Percentiles rank a stretch among this genome's conserved stretches.
Evolutionary conservation across 2,888 invertebrate genomes (phyloP).

Genomic region (Trichogramma dendrolimi): DNA sequence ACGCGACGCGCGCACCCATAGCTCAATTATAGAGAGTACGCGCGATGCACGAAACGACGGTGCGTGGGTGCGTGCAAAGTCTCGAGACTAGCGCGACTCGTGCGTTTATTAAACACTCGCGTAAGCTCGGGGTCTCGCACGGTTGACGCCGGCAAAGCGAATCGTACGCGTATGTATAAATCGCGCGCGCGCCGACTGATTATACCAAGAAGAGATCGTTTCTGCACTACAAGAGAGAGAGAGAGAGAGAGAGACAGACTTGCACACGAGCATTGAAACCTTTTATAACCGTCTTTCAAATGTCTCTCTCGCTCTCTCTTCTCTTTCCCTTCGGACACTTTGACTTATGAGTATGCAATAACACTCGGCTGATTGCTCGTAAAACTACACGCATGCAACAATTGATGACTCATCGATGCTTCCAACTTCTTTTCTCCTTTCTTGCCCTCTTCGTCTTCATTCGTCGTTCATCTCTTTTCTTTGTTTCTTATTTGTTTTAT

Average conservation of each 20-base stretch:
- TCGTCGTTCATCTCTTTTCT: too few relatives aligned
- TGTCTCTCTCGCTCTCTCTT: too few relatives aligned
- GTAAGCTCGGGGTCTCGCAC: too few relatives aligned
- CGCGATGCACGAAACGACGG: too few relatives aligned
- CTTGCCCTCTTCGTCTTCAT: too few relatives aligned
- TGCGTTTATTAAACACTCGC: conserved; percentile 37
- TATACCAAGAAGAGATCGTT: conserved; percentile 22
- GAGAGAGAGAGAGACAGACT: neutral
- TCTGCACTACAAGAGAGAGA: neutral
- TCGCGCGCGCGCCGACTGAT: conserved; percentile 14
- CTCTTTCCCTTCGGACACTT: neutral
- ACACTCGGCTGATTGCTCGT: conserved; percentile 13
- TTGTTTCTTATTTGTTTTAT: too few relatives aligned
- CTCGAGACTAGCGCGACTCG: neutral
- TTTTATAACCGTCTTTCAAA: too few relatives aligned
- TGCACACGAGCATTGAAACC: too few relatives aligned
- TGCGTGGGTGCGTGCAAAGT: too few relatives aligned
- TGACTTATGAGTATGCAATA: conserved; percentile 19
- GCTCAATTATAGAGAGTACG: too few relatives aligned
- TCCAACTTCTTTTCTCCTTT: too few relatives aligned
- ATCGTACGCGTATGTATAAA: conserved; percentile 3
- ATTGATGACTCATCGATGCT: conserved; percentile 24
- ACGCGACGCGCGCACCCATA: too few relatives aligned
- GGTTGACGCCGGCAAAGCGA: conserved; percentile 22
- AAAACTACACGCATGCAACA: conserved; percentile 14